phyloP scores from a whole-genome alignment of 2,113 vertebrate species.

The Thamnaconus septentrionalis region DNA sequence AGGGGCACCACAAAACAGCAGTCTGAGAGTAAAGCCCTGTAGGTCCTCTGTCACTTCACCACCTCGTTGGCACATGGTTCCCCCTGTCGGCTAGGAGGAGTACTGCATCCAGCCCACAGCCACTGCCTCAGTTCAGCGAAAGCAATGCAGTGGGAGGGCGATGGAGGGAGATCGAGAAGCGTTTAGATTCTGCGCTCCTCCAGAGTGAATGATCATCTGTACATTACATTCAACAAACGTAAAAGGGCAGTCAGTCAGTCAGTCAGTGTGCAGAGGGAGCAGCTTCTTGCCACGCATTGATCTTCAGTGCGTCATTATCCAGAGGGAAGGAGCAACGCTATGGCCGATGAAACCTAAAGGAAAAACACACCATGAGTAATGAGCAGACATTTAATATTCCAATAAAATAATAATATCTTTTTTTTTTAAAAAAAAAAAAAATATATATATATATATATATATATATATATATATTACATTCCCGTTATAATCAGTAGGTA shows the following conservation, averaged over 20 bases:
- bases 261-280: slow-evolving; percentile 47
- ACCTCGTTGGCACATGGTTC: slow-evolving; percentile 73
- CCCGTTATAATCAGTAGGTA: too few species aligned
- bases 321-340: slow-evolving; percentile 66
- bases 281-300: slow-evolving; percentile 65
- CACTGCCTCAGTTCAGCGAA: slow-evolving; percentile 44
- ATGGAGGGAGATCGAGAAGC: slow-evolving; percentile 56
- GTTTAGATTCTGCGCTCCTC: slow-evolving; percentile 58
- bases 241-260: slow-evolving; percentile 55
- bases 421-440: not conserved
- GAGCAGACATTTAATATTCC: slow-evolving; percentile 1
- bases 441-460: too few species aligned
- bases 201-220: slow-evolving; percentile 57
- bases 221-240: slow-evolving; percentile 77
- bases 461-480: too few species aligned
- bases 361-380: slow-evolving; percentile 25
- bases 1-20: slow-evolving; percentile 66
- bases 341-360: slow-evolving; percentile 92
- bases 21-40: slow-evolving; percentile 51
- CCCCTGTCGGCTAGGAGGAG: slow-evolving; percentile 67
- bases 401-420: not conserved
- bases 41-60: slow-evolving; percentile 54
- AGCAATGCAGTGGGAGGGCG: slow-evolving; percentile 55
- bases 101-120: slow-evolving; percentile 68
- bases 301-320: slow-evolving; percentile 75